Conservation (phyloP, 2,113 vertebrate species). For the Mobula birostris region DNA sequence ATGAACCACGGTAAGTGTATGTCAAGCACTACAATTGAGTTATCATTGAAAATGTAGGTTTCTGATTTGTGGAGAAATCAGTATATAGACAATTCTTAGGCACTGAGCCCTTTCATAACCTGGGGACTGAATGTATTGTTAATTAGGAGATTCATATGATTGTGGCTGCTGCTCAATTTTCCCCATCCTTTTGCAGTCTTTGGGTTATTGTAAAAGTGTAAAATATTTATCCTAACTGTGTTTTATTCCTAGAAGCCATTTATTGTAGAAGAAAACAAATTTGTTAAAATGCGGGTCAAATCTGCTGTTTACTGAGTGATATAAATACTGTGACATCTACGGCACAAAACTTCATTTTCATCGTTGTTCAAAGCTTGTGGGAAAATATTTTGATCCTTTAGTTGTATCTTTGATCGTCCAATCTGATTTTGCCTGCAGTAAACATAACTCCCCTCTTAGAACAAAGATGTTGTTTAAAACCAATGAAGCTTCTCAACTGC, state of each 20-base stretch:
- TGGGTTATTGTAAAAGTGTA: not conserved
- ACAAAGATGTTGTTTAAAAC: not conserved
- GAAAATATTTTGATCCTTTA: not conserved
- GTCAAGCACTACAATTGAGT: no score
- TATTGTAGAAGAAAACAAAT: not conserved
- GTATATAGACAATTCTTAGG: no score
- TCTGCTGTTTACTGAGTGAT: not conserved
- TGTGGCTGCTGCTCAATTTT: not conserved
- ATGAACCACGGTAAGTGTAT: no score
- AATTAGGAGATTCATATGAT: not conserved
- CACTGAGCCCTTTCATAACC: no score
- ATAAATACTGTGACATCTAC: not conserved
- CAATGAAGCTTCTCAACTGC: not conserved
- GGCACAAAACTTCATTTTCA: not conserved
- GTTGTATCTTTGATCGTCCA: not conserved
- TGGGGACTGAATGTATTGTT: not conserved
- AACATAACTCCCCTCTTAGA: not conserved
- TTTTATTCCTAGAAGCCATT: not conserved
- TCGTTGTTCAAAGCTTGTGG: not conserved
- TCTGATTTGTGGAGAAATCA: no score
- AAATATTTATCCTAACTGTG: not conserved
- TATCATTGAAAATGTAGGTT: no score
- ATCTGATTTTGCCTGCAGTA: constrained; percentile 13
- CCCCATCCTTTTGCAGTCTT: not conserved
- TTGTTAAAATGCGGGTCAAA: not conserved